A percentile compares a stretch with the other conserved stretches of the same genome.
These are phyloP conservation scores for Stichopus horrens DNA, from an alignment of 53 echinoderm and acorn worm genomes.

Conservation along the genomic window DNA sequence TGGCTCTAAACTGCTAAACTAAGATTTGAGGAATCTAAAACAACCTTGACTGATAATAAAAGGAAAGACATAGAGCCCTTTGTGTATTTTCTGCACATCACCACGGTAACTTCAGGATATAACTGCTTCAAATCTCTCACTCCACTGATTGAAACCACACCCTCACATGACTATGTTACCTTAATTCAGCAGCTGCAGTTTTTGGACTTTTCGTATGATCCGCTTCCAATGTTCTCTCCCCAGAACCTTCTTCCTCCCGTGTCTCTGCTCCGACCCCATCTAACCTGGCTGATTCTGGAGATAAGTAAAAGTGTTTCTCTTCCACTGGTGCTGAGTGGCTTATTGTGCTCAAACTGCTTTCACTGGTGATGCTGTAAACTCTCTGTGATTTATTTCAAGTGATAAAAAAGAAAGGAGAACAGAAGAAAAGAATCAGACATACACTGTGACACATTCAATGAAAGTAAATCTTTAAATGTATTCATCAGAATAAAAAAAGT, in stretches of 20 bases:
- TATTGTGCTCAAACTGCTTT: conserved; percentile 43
- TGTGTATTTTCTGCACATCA: too few relatives aligned
- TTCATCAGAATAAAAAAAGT: too few relatives aligned
- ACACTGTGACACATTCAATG: too few relatives aligned
- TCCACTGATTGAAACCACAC: background rate
- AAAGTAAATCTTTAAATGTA: too few relatives aligned
- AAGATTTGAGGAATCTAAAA: too few relatives aligned
- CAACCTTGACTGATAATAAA: too few relatives aligned
- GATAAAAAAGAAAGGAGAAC: too few relatives aligned
- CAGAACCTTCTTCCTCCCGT: conserved; percentile 10
- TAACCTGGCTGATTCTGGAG: conserved; percentile 38
- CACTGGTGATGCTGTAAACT: conserved; percentile 16
- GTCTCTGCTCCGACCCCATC: conserved; percentile 44
- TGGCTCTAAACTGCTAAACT: too few relatives aligned
- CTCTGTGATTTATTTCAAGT: background rate
- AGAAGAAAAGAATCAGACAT: too few relatives aligned
- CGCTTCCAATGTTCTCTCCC: background rate
- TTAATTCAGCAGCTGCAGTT: conserved; percentile 46
- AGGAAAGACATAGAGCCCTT: too few relatives aligned
- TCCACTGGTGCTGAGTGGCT: conserved; percentile 32
- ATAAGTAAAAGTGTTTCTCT: conserved; percentile 30
- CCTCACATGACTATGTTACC: background rate
- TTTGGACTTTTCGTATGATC: conserved; percentile 19
- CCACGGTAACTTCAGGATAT: too few relatives aligned
- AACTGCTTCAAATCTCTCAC: background rate